Evolutionary conservation across 2,888 invertebrate genomes (phyloP), one percentile per base, ranked within the genome.

Genomic region (Patella caerulea): DNA sequence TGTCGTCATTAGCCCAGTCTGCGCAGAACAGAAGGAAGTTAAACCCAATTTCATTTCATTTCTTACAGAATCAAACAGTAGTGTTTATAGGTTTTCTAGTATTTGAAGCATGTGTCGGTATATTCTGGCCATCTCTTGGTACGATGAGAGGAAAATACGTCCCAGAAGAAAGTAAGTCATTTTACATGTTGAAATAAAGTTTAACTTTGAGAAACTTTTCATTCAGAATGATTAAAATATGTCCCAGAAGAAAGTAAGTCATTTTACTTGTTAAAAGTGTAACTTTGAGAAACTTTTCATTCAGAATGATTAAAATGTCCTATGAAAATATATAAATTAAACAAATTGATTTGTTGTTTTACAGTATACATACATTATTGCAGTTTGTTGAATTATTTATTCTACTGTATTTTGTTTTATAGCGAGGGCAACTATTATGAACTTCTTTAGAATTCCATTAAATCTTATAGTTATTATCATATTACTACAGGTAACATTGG

Each of bases 81-180:
- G 87, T 93, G 34, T 93, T 92, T 84, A 82, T 83, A 45, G 91
- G 92, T 3, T 93, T 93, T 86, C 84, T 93, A 74, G 86, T 92
- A 17, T 93, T 93, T 88, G 93, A 93, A 85, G 86, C 89, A 24
- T 92, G 92, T 86, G 92, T 93, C 54, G 93, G 93, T 54, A 90
- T 93, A 77, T 93, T 93, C 85, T 93, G 93, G 93, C 93, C 93
- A 5, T 91, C 93, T 14, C 90, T 93, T 87, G 91, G 92, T 59
- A 92, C 91, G 74, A 91, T 93, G 89, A 87, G 93, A 59, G 92
- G 92, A 70, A 90, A 89, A 83, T 93, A 93, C 83, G 90, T 93
- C 0, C 92, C 93, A 3, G 93, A 93, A 85, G 91, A 91, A 75
- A 92, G 92, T 92, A 84, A 87, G 88, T 84, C 7, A 56, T n/a